These are phyloP conservation scores for Chloroclystis v-ata DNA, from an alignment of 2,888 invertebrate species.

Conservation along the genomic window DNA sequence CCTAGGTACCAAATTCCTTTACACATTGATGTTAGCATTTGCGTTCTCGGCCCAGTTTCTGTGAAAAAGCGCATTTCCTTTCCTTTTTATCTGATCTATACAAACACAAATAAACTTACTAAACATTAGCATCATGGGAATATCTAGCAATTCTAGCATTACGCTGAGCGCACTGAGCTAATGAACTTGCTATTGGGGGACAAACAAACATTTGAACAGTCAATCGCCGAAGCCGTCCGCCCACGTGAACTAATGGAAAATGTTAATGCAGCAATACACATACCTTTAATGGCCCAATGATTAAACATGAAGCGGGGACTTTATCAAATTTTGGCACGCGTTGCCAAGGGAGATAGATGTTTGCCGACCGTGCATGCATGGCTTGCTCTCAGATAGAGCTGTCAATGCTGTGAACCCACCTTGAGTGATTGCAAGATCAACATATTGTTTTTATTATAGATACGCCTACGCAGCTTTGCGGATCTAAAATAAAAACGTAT, in stretches of 20 bases:
- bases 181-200: constrained; percentile 30
- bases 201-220: constrained; percentile 47
- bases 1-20: too few relatives aligned
- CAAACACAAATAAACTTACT: too few relatives aligned
- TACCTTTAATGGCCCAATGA: constrained; percentile 63
- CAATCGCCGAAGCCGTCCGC: constrained; percentile 44
- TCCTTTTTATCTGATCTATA: too few relatives aligned
- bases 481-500: too few relatives aligned
- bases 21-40: too few relatives aligned
- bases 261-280: constrained; percentile 58
- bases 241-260: constrained; percentile 55
- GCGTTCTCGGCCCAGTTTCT: too few relatives aligned
- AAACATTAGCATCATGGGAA: too few relatives aligned
- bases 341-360: constrained; percentile 61
- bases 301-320: constrained; percentile 72
- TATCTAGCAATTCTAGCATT: too few relatives aligned
- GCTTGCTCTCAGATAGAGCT: constrained; percentile 63
- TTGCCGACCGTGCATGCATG: constrained; percentile 67
- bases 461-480: too few relatives aligned
- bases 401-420: constrained; percentile 59
- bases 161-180: constrained; percentile 21
- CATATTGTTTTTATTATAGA: constrained; percentile 40
- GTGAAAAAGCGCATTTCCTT: too few relatives aligned
- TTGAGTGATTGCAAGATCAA: constrained; percentile 70
- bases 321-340: constrained; percentile 77